Evolutionary conservation across 1,140 invertebrate species (phyloP).

Genomic region (Halesus radiatus): DNA sequence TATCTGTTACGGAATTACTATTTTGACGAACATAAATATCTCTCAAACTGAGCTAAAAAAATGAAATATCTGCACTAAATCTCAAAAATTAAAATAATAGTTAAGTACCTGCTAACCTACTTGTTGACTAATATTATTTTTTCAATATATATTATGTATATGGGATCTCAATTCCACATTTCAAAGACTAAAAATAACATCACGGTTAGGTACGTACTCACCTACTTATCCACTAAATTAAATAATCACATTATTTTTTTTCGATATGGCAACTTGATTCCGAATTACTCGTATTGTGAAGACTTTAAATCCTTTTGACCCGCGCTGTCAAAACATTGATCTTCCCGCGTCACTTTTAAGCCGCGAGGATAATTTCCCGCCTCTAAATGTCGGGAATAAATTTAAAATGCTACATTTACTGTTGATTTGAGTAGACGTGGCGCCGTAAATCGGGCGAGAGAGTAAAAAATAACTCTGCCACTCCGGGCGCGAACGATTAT

Average conservation of each 20-base stretch:
- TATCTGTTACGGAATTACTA: too few species aligned
- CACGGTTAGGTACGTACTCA: background rate
- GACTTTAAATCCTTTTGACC: background rate
- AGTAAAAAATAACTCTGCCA: background rate
- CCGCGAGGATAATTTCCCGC: background rate
- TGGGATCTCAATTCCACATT: too few species aligned
- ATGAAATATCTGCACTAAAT: too few species aligned
- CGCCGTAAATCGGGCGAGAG: background rate
- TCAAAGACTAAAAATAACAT: background rate
- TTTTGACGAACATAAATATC: too few species aligned
- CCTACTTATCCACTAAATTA: background rate
- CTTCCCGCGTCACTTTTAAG: background rate
- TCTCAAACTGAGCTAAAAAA: too few species aligned
- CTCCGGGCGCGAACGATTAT: conserved; percentile 6
- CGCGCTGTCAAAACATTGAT: conserved; percentile 32
- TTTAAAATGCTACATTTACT: background rate
- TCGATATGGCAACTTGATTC: background rate
- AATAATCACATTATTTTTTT: background rate
- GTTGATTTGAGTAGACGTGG: background rate
- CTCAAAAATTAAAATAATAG: too few species aligned
- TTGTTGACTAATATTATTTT: too few species aligned
- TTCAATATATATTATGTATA: too few species aligned
- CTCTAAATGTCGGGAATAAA: background rate
- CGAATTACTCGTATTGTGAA: background rate
- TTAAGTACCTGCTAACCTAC: too few species aligned